Evolutionary conservation across 37 sponge, comb jelly and placozoan species (phyloP).

Genomic region (Mnemiopsis leidyi): DNA sequence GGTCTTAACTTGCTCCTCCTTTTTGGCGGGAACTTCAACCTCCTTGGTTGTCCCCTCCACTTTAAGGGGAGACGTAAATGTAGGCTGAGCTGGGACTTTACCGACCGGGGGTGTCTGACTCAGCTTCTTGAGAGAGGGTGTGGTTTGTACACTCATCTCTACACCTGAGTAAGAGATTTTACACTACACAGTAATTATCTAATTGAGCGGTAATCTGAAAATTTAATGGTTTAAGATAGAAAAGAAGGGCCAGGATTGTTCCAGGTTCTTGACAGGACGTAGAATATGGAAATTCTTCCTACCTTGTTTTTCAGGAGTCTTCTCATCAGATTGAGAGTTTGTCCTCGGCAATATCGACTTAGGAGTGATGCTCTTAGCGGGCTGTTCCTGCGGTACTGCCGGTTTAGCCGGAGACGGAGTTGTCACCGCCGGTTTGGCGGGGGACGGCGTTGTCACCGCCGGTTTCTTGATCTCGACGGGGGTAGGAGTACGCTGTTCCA

Average conservation of each 20-base stretch:
- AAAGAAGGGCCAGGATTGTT: too few relatives aligned
- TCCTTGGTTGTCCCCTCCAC: not conserved
- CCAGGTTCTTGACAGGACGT: too few relatives aligned
- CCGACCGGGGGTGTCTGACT: not conserved
- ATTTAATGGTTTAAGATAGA: too few relatives aligned
- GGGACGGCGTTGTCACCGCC: not conserved
- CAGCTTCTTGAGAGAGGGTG: conserved; percentile 11
- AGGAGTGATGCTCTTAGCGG: conserved; percentile 25
- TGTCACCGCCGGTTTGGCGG: not conserved
- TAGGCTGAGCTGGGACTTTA: not conserved
- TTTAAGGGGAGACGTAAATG: not conserved
- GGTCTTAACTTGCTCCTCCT: not conserved
- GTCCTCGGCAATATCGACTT: conserved; percentile 24
- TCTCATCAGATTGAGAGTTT: conserved; percentile 32
- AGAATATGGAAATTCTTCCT: too few relatives aligned
- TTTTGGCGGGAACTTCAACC: not conserved
- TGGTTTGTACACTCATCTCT: conserved; percentile 61
- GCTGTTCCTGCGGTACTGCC: not conserved
- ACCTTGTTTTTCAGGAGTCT: conserved; percentile 46
- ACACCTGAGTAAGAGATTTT: conserved; percentile 20
- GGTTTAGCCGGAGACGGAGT: not conserved
- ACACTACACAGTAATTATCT: too few relatives aligned
- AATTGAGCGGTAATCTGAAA: too few relatives aligned
- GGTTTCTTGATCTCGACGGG: not conserved
- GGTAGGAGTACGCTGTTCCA: not conserved